Percentiles rank a stretch among this genome's conserved stretches.
phyloP scores from a whole-genome alignment of 2,888 invertebrate genomes.

The Melanostoma scalare region DNA sequence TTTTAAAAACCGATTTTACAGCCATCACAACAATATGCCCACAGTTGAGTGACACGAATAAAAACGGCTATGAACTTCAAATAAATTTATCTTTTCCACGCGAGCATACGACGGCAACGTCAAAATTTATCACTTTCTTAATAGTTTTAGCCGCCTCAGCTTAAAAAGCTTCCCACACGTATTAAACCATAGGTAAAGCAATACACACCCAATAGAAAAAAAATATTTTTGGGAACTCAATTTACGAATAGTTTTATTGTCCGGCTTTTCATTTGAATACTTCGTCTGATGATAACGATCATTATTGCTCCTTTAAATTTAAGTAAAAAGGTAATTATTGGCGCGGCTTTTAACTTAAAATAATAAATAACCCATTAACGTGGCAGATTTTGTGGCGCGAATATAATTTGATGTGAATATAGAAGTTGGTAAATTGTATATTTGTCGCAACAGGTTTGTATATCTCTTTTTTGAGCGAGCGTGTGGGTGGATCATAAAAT shows the following conservation, averaged over 20 bases:
- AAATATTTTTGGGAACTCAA: slow-evolving; percentile 1
- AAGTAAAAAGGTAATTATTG: slow-evolving; percentile 59
- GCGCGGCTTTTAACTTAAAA: slow-evolving; percentile 57
- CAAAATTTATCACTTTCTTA: slow-evolving; percentile 52
- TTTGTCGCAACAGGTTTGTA: slow-evolving; percentile 57
- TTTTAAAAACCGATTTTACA: slow-evolving; percentile 5
- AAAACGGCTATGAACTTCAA: slow-evolving; percentile 25
- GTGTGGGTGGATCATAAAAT: slow-evolving; percentile 59
- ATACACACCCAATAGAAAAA: background rate
- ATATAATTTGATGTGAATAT: slow-evolving; percentile 1
- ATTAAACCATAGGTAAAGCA: background rate
- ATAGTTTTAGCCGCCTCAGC: slow-evolving; percentile 37
- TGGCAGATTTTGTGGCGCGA: slow-evolving; percentile 41
- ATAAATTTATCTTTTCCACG: slow-evolving; percentile 66
- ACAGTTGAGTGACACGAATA: slow-evolving; percentile 14
- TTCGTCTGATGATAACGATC: slow-evolving; percentile 59
- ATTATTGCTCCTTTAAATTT: slow-evolving; percentile 61
- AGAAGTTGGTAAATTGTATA: background rate
- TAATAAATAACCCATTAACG: slow-evolving; percentile 59
- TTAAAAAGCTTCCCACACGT: slow-evolving; percentile 28
- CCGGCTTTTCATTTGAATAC: slow-evolving; percentile 62
- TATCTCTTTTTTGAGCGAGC: slow-evolving; percentile 20
- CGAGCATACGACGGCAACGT: slow-evolving; percentile 47
- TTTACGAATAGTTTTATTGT: slow-evolving; percentile 45
- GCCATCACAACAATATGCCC: slow-evolving; percentile 7